These are phyloP conservation scores for Germaria angustata DNA, from an alignment of 2,888 invertebrate genomes.

Conservation along the genomic window DNA sequence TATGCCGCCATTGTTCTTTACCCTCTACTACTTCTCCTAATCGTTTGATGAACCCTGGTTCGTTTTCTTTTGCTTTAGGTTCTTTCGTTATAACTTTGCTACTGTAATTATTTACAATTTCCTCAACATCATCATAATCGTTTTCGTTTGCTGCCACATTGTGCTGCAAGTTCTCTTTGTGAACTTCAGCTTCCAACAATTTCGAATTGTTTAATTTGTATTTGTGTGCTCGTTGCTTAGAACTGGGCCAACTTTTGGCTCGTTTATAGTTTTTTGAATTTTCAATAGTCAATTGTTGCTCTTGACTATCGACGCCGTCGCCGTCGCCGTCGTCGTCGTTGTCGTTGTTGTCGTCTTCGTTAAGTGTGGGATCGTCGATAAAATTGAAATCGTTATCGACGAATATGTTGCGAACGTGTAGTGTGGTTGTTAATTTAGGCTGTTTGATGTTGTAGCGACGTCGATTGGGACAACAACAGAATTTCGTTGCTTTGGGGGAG, in stretches of 20 bases:
- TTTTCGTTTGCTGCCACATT: slow-evolving; percentile 34
- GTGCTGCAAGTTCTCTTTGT: slow-evolving; percentile 47
- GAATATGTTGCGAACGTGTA: slow-evolving; percentile 76
- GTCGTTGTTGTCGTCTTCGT: slow-evolving; percentile 60
- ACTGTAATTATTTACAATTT: slow-evolving; percentile 69
- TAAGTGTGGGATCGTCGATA: slow-evolving; percentile 76
- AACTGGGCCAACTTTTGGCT: slow-evolving; percentile 64
- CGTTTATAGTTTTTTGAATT: slow-evolving; percentile 57
- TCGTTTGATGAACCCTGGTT: slow-evolving; percentile 32
- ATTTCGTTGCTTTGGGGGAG: slow-evolving; percentile 75
- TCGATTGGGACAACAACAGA: slow-evolving; percentile 76
- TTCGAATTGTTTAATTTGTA: slow-evolving; percentile 36
- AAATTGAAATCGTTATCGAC: slow-evolving; percentile 76
- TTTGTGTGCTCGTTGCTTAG: slow-evolving; percentile 49
- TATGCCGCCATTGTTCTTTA: slow-evolving; percentile 65
- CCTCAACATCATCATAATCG: slow-evolving; percentile 55
- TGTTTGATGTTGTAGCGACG: slow-evolving; percentile 76
- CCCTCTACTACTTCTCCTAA: not conserved
- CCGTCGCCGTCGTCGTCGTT: slow-evolving; percentile 46
- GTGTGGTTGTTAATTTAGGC: slow-evolving; percentile 71
- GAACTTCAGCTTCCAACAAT: slow-evolving; percentile 45
- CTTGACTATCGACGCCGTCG: slow-evolving; percentile 47
- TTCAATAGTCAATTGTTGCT: slow-evolving; percentile 32
- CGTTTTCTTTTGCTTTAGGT: slow-evolving; percentile 60
- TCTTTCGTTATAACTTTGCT: slow-evolving; percentile 69